Conservation (phyloP, 2,113 vertebrate genomes). For the Arenaria interpres region DNA sequence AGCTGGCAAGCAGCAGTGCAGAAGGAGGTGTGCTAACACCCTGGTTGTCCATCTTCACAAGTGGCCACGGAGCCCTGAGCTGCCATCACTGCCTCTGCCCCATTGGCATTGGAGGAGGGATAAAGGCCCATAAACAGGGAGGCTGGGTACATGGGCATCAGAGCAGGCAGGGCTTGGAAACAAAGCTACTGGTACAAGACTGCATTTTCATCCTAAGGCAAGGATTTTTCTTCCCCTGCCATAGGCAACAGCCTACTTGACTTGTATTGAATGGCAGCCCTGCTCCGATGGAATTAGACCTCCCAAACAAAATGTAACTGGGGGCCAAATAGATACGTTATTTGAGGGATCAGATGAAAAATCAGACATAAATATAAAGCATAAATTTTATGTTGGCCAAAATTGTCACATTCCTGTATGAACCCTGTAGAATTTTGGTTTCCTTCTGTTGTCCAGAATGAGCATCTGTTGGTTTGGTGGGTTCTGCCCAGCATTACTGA, state of each 20-base stretch:
- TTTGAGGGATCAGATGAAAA: background rate
- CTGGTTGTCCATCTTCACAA: background rate
- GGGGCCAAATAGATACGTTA: background rate
- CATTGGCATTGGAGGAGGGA: background rate
- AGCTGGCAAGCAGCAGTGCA: rapidly evolving
- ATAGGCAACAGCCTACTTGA: background rate
- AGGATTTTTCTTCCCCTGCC: background rate
- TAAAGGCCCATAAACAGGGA: background rate
- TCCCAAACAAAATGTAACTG: background rate
- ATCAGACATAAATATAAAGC: background rate
- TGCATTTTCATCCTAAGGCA: background rate
- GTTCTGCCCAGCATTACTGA: background rate
- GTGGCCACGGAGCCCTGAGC: rapidly evolving
- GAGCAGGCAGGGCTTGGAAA: background rate
- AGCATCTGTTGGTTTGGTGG: background rate
- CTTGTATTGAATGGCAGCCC: background rate
- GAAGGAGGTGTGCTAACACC: background rate
- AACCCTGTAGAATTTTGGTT: background rate
- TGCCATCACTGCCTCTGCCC: background rate
- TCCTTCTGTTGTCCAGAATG: background rate
- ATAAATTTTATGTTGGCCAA: background rate
- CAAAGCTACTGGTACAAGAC: background rate
- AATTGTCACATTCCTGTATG: background rate
- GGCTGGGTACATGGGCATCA: background rate
- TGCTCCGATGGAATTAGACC: background rate